A percentile compares a stretch with the other conserved stretches of the same genome.
Conservation (phyloP, 1,140 invertebrate species). For the Ceratina calcarata region DNA sequence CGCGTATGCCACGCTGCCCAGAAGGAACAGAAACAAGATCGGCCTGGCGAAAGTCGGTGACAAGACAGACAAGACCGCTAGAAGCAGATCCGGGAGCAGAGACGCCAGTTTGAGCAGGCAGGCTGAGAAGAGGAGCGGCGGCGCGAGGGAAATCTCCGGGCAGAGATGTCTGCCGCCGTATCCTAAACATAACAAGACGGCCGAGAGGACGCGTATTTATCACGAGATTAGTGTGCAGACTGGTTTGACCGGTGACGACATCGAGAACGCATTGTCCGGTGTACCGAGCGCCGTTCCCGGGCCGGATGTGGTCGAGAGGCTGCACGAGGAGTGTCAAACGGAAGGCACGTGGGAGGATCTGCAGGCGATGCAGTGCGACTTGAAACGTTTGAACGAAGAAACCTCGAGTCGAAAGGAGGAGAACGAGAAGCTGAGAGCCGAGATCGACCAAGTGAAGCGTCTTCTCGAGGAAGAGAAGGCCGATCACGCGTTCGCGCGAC, state of each 20-base stretch:
- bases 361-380: conserved; percentile 82
- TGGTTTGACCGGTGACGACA: conserved; percentile 85
- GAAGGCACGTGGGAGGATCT: conserved; percentile 84
- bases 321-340: conserved; percentile 84
- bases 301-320: conserved; percentile 77
- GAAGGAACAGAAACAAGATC: conserved; percentile 80
- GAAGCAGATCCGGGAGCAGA: conserved; percentile 57
- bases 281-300: conserved; percentile 76
- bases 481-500: conserved; percentile 86
- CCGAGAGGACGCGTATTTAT: conserved; percentile 86
- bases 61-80: conserved; percentile 60
- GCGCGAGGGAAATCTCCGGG: conserved; percentile 68
- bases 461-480: conserved; percentile 83
- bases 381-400: conserved; percentile 75
- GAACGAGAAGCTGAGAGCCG: conserved; percentile 74
- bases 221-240: conserved; percentile 89
- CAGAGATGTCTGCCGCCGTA: conserved; percentile 81
- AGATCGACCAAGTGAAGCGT: conserved; percentile 70
- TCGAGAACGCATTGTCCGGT: conserved; percentile 86
- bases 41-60: conserved; percentile 78
- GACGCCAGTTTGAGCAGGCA: conserved; percentile 67
- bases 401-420: conserved; percentile 59
- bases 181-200: conserved; percentile 78
- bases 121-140: conserved; percentile 70
- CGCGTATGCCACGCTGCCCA: conserved; percentile 88